These are phyloP conservation scores for Tiliacea citrago DNA, from an alignment of 2,888 invertebrate species.

Conservation along the genomic window DNA sequence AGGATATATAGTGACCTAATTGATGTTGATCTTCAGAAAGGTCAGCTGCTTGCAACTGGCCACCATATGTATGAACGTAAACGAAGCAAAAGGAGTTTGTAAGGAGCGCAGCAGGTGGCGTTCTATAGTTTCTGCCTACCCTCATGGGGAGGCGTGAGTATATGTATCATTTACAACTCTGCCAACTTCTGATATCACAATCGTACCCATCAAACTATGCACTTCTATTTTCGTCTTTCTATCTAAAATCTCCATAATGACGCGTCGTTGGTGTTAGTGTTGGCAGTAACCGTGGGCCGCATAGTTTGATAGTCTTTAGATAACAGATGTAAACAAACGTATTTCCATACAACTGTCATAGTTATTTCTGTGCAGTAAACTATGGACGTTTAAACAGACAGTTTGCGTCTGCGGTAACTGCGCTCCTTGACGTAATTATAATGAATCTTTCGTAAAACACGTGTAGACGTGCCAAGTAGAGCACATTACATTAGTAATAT, in stretches of 20 bases:
- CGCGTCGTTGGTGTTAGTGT: slow-evolving; percentile 3
- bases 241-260: slow-evolving; percentile 17
- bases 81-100: too few species aligned
- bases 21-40: too few species aligned
- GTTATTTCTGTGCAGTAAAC: slow-evolving; percentile 57
- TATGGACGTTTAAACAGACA: slow-evolving; percentile 22
- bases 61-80: too few species aligned
- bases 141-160: too few species aligned
- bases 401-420: slow-evolving; percentile 60
- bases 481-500: slow-evolving; percentile 52
- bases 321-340: slow-evolving; percentile 57
- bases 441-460: slow-evolving; percentile 73
- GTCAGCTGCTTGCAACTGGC: too few species aligned
- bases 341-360: slow-evolving; percentile 55
- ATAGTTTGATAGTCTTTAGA: slow-evolving; percentile 49
- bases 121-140: too few species aligned
- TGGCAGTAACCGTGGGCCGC: slow-evolving; percentile 32
- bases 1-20: too few species aligned
- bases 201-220: neutral
- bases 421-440: slow-evolving; percentile 58
- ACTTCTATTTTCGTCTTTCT: slow-evolving; percentile 22
- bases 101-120: too few species aligned
- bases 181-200: neutral
- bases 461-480: slow-evolving; percentile 70
- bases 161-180: too few species aligned